Base-by-base conservation (phyloP, 2,113 vertebrate genomes). In the Thamnophis sirtalis region DNA sequence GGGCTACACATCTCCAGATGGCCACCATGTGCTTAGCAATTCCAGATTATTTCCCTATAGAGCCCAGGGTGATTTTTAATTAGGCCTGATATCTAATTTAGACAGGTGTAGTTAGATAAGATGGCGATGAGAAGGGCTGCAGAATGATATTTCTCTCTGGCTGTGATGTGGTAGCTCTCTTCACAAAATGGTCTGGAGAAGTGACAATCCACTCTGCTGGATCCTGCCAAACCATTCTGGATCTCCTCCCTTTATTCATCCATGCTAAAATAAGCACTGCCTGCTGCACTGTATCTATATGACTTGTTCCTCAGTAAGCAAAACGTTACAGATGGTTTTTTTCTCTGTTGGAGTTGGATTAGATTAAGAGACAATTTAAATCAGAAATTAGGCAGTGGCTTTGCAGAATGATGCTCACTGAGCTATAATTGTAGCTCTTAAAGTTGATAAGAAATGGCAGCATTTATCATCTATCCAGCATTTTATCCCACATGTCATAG, bases 11-110 rank as follows among this genome's bases (percentile, higher is more conserved):
- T 92, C 91, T 87, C 95, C 93, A 95, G 93, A 92, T 94, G 93
- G 89, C 28, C 90, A 58, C 94, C 92, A 94, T 94, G 94, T 89
- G 92, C 54, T 94, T 1, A 95, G 58, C 87, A 89, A 92, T 93
- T 13, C 88, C 26, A 96, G 58, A 51, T 55, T 63, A 90, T 48
- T 68, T 56, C 38, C 21, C 90, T 93, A 8, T 1, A 94, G 92
- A 94, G 93, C 90, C 63, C 94, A 73, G 50, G 92, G 88, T 73
- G 94, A 48, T 91, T 94, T 95, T 95, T 92, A 87, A 94, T n/a
- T 92, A 92, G 90, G 22, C 91, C 95, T 95, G 93, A 96, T 93
- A 94, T 53, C 26, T 95, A 93, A 93, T 96, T 96, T 93, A 95
- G 94, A 93, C 68, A 91, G 92, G 53, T 94, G 85, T 51, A 95